These are phyloP conservation scores for Lordiphosa andalusiaca DNA, from an alignment of 2,888 invertebrate genomes.

Conservation along the genomic window DNA sequence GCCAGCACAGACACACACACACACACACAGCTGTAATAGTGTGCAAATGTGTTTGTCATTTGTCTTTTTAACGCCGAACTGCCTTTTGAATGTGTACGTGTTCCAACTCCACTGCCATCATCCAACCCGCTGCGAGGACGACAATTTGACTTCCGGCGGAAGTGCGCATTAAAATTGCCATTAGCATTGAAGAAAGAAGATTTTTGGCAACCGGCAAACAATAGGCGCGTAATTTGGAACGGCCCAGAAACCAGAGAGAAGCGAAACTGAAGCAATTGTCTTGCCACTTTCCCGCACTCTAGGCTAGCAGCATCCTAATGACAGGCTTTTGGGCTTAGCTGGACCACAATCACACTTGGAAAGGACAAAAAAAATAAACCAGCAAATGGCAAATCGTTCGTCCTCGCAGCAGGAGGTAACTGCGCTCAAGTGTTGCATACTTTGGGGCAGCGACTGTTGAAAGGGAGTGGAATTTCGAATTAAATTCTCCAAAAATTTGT, in stretches of 20 bases:
- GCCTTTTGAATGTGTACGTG: conserved; percentile 37
- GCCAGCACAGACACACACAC: conserved; percentile 24
- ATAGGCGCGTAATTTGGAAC: conserved; percentile 47
- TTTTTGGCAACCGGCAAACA: conserved; percentile 50
- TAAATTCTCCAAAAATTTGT: too few relatives aligned
- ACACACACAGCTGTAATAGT: conserved; percentile 53
- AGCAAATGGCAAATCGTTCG: neutral
- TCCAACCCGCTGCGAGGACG: conserved; percentile 52
- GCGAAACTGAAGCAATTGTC: conserved; percentile 26
- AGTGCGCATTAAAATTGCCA: conserved; percentile 67
- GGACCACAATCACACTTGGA: conserved; percentile 1
- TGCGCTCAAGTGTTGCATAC: neutral
- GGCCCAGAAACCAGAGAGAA: conserved; percentile 4
- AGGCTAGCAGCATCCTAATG: conserved; percentile 22
- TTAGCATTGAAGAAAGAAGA: conserved; percentile 37
- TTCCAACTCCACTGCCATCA: conserved; percentile 22
- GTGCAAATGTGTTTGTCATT: conserved; percentile 69
- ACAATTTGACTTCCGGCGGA: conserved; percentile 59
- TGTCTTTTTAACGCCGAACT: conserved; percentile 64
- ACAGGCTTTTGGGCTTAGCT: conserved; percentile 6
- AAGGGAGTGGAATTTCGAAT: too few relatives aligned
- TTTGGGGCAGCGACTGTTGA: too few relatives aligned
- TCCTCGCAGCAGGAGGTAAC: conserved; percentile 2
- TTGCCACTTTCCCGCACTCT: conserved; percentile 23
- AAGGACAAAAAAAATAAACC: neutral